Evolutionary conservation across 1,140 invertebrate genomes (phyloP), one percentile per base, ranked within the genome.

Genomic region (Patella vulgata): DNA sequence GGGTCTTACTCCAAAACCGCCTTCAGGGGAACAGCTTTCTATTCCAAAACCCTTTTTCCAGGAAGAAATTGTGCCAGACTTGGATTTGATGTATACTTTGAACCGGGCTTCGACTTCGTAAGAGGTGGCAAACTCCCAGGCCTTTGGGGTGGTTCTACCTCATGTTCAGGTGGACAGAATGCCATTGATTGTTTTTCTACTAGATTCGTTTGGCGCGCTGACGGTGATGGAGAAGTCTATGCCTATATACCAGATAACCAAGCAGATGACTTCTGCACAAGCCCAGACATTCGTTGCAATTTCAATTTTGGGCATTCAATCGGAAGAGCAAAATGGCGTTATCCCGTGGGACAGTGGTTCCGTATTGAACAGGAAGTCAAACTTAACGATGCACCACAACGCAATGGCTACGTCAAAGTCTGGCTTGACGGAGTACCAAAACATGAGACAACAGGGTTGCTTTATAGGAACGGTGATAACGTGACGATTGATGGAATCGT

Each of bases 111-210:
- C 46, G 50, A 60, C 14, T 76, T 61, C 58, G 55, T 65, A 21
- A 56, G 33, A 23, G 74, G 74, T 0, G 74, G 74, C 9, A 77
- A 77, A 33, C 59, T 77, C 5, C 74, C 74, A 0, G 75, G 75
- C 6, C 28, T 75, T 3, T 75, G 52, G 23, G 48, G 56, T 17
- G 47, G 59, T 6, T 23, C 21, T 25, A 27, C 40, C 14, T 17
- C 8, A 14, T 78, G 73, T 51, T 71, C 71, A 3, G 75, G 69
- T 0, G 63, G 68, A 3, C 42, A 62, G 3, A 44, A 62, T 27
- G 28, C 61, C 11, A 56, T 65, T 12, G 54, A 67, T 14, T 75
- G 75, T 36, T 74, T 78, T 11, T 73, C 74, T 8, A 68, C 67
- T 23, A 58, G 77, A n/a, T 58, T 74, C 11, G 77, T 77, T 74